Evolutionary conservation across 2,888 invertebrate species (phyloP), one percentile per base, ranked within the genome.

Genomic region (Lycia hirtaria): DNA sequence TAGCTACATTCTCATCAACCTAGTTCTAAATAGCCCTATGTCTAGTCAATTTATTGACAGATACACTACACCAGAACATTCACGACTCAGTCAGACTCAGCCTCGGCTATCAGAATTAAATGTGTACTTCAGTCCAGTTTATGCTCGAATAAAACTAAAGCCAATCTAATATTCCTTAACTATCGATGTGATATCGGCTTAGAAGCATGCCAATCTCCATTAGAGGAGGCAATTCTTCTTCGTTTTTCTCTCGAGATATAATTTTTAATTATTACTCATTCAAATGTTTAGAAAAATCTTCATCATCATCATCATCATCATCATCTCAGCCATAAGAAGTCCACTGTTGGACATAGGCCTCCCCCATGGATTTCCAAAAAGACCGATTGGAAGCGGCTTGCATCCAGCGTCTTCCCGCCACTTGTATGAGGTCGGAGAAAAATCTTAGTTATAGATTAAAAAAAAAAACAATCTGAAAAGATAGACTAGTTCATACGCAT

Each of bases 221-320:
- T 51, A 51, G 33, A 26, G 15, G 44, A 52, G 19, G 44, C 7
- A 28, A 44, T 43, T 37, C 35, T 17, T 52, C 44, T 52, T 52
- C 37, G 20, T 37, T 52, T 41, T 30, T 12, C 15, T 17, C 14
- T 41, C 26, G 43, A 14, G 14, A n/a, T n/a, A 20, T 35, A 52
- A 37, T 26, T 52, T 52, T 37, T 44, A 28, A 6, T 44, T 1
- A 26, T 20, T 51, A 15, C 26, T 10, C 24, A 24, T 24, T 24
- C 9, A 24, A 9, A 24, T 9, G 5, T 24, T 5, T 5, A 24
- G 24, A 24, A n/a, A n/a, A n/a, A n/a, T n/a, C n/a, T n/a, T n/a
- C n/a, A n/a, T n/a, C n/a, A n/a, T n/a, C n/a, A n/a, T n/a, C n/a
- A n/a, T n/a, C n/a, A n/a, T n/a, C n/a, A n/a, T n/a, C n/a, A n/a